Conservation (phyloP, 1,140 invertebrate species). For the Anoplophora glabripennis region DNA sequence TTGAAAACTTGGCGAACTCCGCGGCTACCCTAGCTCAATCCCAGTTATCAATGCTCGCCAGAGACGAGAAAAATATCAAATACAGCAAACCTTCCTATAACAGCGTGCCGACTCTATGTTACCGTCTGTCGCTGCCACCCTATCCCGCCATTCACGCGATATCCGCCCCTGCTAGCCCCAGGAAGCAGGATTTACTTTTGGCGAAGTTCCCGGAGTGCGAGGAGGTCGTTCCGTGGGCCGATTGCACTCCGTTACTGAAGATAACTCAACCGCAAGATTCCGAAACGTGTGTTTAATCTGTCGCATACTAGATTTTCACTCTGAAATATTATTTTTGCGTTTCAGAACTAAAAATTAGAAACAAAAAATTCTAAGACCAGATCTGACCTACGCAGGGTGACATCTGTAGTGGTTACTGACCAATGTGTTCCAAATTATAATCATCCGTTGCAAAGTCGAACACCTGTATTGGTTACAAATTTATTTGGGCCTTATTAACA, state of each 20-base stretch:
- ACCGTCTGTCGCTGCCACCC: slow-evolving; percentile 29
- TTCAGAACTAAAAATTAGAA: too few relatives aligned
- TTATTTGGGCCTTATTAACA: too few relatives aligned
- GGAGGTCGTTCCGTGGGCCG: slow-evolving; percentile 48
- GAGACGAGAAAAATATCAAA: slow-evolving; percentile 32
- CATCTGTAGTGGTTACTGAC: too few relatives aligned
- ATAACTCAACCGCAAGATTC: slow-evolving; percentile 35
- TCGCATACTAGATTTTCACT: background rate
- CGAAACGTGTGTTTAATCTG: slow-evolving; percentile 9
- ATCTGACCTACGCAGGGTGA: too few relatives aligned
- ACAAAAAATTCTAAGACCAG: too few relatives aligned
- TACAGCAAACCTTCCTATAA: slow-evolving; percentile 27
- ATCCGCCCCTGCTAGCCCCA: slow-evolving; percentile 54
- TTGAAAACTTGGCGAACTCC: slow-evolving; percentile 54
- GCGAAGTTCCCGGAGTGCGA: slow-evolving; percentile 46
- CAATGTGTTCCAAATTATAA: too few relatives aligned
- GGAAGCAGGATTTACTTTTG: slow-evolving; percentile 39
- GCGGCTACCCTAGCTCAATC: slow-evolving; percentile 43
- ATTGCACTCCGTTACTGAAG: slow-evolving; percentile 49
- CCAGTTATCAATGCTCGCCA: slow-evolving; percentile 41
- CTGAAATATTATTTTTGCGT: too few relatives aligned
- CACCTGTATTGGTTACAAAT: too few relatives aligned
- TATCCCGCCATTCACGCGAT: slow-evolving; percentile 34
- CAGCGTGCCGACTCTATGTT: slow-evolving; percentile 46
- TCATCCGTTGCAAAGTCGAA: too few relatives aligned